Percentiles rank a stretch among this genome's conserved stretches.
Conservation (phyloP, 1,140 invertebrate species). For the Drosophila triauraria region DNA sequence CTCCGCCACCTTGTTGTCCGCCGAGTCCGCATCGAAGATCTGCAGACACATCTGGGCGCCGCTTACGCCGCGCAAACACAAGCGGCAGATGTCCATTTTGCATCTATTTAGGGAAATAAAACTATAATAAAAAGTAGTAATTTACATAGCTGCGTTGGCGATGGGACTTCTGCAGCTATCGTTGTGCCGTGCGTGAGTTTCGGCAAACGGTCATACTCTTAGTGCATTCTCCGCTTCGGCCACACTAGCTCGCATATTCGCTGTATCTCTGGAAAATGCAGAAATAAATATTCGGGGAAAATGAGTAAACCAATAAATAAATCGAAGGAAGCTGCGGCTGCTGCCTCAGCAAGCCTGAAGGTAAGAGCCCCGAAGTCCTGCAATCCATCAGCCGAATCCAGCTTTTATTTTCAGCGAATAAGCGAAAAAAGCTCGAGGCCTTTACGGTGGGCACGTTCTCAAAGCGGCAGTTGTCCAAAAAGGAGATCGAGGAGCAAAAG, state of each 20-base stretch:
- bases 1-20: slow-evolving; percentile 62
- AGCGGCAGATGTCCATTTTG: slow-evolving; percentile 72
- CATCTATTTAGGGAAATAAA: slow-evolving; percentile 34
- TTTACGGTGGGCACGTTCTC: slow-evolving; percentile 92
- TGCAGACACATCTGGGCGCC: slow-evolving; percentile 74
- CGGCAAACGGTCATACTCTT: neutral
- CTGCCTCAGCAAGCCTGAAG: slow-evolving; percentile 42
- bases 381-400: neutral
- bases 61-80: slow-evolving; percentile 69
- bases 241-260: slow-evolving; percentile 2
- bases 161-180: slow-evolving; percentile 24
- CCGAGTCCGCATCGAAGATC: slow-evolving; percentile 53
- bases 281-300: slow-evolving; percentile 8
- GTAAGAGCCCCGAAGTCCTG: slow-evolving; percentile 15
- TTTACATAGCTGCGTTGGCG: slow-evolving; percentile 55
- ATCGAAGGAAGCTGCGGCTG: slow-evolving; percentile 25
- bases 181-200: slow-evolving; percentile 1
- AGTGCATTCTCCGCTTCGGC: neutral
- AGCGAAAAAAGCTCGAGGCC: slow-evolving; percentile 91
- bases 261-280: slow-evolving; percentile 25
- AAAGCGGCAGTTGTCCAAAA: slow-evolving; percentile 91
- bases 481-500: slow-evolving; percentile 93
- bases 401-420: slow-evolving; percentile 86
- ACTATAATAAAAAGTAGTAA: slow-evolving; percentile 51
- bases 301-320: slow-evolving; percentile 40